A percentile compares a stretch with the other conserved stretches of the same genome.
phyloP scores from a whole-genome alignment of 2,797 vertebrate species.

The Sebastiscus albofasciatus region DNA sequence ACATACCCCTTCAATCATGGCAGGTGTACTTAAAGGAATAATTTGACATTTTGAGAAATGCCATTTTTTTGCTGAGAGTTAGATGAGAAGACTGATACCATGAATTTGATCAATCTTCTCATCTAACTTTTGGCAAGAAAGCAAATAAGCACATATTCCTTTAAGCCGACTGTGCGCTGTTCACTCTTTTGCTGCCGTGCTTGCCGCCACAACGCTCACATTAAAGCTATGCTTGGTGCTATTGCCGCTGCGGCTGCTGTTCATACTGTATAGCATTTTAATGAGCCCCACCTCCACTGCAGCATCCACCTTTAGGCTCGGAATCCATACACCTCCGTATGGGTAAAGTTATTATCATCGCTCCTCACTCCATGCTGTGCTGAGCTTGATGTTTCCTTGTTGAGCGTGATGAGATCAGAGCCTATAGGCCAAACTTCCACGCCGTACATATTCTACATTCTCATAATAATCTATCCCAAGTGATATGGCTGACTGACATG shows the following conservation, averaged over 20 bases:
- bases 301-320: conserved; percentile 1
- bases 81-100: neutral
- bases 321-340: neutral
- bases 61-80: conserved; percentile 1
- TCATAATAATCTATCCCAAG: neutral
- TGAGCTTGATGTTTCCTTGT: conserved; percentile 30
- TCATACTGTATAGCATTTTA: conserved; percentile 12
- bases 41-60: conserved; percentile 26
- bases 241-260: conserved; percentile 35
- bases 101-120: neutral
- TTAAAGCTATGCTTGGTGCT: conserved; percentile 37
- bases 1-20: neutral
- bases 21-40: conserved; percentile 17
- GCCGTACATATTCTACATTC: conserved; percentile 3
- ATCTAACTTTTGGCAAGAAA: neutral
- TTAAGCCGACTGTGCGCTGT: conserved; percentile 8
- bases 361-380: conserved; percentile 17
- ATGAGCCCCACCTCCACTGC: neutral
- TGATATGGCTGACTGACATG: neutral
- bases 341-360: conserved; percentile 5
- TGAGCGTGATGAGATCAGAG: conserved; percentile 32
- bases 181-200: conserved; percentile 20
- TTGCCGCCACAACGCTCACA: conserved; percentile 10
- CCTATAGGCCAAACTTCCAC: neutral
- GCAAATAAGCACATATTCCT: conserved; percentile 12